Conservation (phyloP, 2,113 vertebrate species). For the Istiophorus platypterus region DNA sequence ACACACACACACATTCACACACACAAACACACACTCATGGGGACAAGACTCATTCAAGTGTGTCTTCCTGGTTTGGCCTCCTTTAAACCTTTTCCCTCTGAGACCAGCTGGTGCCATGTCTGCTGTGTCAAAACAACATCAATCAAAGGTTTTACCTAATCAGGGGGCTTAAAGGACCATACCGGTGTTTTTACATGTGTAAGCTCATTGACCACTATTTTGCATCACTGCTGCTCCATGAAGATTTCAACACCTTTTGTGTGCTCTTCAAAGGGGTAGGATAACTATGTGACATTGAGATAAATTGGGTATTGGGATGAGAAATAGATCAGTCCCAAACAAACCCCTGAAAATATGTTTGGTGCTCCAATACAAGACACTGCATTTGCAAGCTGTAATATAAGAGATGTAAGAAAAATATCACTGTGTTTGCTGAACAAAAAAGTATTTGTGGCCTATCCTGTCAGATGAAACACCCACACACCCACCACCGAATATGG, state of each 20-base stretch:
- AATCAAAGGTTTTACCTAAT: constrained; percentile 25
- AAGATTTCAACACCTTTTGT: background rate
- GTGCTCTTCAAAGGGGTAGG: background rate
- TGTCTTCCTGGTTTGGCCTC: constrained; percentile 5
- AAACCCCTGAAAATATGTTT: background rate
- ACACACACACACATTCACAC: constrained; percentile 11
- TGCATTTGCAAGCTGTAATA: background rate
- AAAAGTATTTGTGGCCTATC: background rate
- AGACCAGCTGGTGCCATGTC: constrained; percentile 32
- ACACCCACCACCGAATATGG: background rate
- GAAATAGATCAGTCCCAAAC: background rate
- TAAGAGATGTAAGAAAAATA: background rate
- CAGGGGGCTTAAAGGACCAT: background rate
- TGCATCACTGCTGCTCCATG: background rate
- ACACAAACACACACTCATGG: constrained; percentile 13
- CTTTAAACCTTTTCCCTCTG: background rate
- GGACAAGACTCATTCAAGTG: constrained; percentile 23
- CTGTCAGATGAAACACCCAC: background rate
- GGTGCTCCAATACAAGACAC: background rate
- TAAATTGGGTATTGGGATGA: no score
- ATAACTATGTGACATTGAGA: background rate
- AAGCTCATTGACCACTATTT: background rate
- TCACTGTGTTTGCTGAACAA: background rate
- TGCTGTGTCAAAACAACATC: constrained; percentile 35
- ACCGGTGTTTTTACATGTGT: background rate